These are phyloP conservation scores for Dasyprocta punctata DNA, from an alignment of 2,113 vertebrate genomes.

Conservation along the genomic window DNA sequence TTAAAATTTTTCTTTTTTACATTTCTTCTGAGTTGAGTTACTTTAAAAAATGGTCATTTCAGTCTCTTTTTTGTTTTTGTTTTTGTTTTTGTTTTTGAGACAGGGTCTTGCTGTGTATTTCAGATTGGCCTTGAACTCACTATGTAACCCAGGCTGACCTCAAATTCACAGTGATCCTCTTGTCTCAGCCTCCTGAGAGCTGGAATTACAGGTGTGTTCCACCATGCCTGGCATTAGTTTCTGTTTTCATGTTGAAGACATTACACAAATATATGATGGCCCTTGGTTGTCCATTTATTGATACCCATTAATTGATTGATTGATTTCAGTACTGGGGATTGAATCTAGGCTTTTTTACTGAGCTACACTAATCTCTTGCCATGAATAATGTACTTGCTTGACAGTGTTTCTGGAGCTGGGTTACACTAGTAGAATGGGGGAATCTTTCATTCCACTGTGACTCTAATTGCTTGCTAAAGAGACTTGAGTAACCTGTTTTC, in stretches of 20 bases:
- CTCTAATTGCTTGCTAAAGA: not conserved
- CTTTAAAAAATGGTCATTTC: constrained; percentile 16
- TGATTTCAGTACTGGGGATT: not conserved
- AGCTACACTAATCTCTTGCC: not conserved
- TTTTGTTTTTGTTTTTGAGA: too few species aligned
- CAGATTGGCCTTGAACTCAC: too few species aligned
- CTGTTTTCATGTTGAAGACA: not conserved
- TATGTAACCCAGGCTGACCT: too few species aligned
- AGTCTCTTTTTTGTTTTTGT: too few species aligned
- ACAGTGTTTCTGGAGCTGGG: not conserved
- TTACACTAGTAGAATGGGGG: not conserved
- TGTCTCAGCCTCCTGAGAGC: too few species aligned
- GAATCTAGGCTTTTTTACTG: not conserved
- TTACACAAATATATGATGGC: not conserved
- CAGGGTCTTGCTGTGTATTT: too few species aligned
- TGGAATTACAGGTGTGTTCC: too few species aligned
- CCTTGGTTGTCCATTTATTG: not conserved
- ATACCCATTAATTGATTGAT: not conserved
- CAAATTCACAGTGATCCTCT: too few species aligned
- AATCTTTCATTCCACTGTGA: not conserved
- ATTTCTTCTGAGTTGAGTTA: not conserved
- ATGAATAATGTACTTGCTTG: not conserved
- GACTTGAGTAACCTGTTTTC: not conserved
- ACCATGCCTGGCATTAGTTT: too few species aligned
- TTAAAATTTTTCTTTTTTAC: not conserved